phyloP scores from a whole-genome alignment of 2,888 invertebrate species.

The Synanthedon formicaeformis region DNA sequence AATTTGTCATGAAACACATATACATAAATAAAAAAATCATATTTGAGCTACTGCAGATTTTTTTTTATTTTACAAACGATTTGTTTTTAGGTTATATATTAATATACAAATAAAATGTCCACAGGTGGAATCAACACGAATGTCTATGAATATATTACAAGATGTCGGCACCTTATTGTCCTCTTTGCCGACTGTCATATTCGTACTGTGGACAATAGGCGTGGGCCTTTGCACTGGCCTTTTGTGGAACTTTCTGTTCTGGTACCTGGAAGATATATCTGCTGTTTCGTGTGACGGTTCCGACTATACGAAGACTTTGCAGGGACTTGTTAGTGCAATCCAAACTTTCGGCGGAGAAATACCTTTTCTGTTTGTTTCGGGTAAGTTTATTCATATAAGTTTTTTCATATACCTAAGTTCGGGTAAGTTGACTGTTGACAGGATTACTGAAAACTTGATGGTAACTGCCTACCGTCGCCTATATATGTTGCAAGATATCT shows the following conservation, averaged over 20 bases:
- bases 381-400: conserved; percentile 25
- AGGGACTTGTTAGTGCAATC: conserved; percentile 79
- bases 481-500: background rate
- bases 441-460: background rate
- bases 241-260: conserved; percentile 90
- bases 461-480: background rate
- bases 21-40: too few relatives aligned
- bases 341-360: conserved; percentile 88
- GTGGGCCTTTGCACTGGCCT: conserved; percentile 88
- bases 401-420: too few relatives aligned
- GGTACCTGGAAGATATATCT: conserved; percentile 83
- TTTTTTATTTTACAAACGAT: too few relatives aligned
- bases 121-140: conserved; percentile 74
- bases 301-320: conserved; percentile 77
- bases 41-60: too few relatives aligned
- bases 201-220: conserved; percentile 82
- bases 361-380: conserved; percentile 88
- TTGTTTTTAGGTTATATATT: too few relatives aligned
- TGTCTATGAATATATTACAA: conserved; percentile 75
- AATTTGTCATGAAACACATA: too few relatives aligned
- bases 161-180: conserved; percentile 77
- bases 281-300: conserved; percentile 45
- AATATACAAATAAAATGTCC: too few relatives aligned
- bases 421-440: background rate
- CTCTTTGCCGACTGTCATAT: conserved; percentile 77